Percentiles rank a stretch among this genome's conserved stretches.
These are phyloP conservation scores for Latrodectus hesperus DNA, from an alignment of 2,888 invertebrate genomes.

Conservation along the genomic window DNA sequence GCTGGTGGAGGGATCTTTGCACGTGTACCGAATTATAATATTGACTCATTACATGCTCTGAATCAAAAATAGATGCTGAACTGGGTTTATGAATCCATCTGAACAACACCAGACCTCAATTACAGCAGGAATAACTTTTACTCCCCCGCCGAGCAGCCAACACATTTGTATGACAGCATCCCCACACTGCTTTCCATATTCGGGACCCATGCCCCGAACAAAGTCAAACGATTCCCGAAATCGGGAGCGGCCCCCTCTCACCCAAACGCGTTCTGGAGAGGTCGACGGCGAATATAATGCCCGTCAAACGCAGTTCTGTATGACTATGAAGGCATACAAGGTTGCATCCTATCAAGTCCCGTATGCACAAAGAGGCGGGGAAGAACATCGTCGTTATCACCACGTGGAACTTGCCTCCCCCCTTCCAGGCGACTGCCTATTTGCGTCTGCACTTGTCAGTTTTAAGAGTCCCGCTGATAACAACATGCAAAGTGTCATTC, in stretches of 20 bases:
- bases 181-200: too few relatives aligned
- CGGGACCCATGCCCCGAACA: neutral
- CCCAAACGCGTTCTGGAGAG: neutral
- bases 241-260: neutral
- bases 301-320: constrained; percentile 19
- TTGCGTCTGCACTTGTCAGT: constrained; percentile 48
- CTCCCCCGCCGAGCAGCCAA: too few relatives aligned
- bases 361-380: constrained; percentile 1
- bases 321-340: neutral
- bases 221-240: neutral
- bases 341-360: constrained; percentile 22
- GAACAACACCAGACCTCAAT: too few relatives aligned
- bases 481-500: constrained; percentile 51
- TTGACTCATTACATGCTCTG: too few relatives aligned
- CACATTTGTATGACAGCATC: too few relatives aligned
- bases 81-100: too few relatives aligned
- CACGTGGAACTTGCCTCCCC: neutral
- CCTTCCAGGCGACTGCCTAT: constrained; percentile 5
- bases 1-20: too few relatives aligned
- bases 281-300: constrained; percentile 32
- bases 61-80: too few relatives aligned
- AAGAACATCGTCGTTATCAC: constrained; percentile 7
- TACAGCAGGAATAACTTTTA: too few relatives aligned
- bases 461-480: constrained; percentile 39
- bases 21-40: too few relatives aligned